phyloP scores from a whole-genome alignment of 2,113 vertebrate species.

The Alligator mississippiensis region DNA sequence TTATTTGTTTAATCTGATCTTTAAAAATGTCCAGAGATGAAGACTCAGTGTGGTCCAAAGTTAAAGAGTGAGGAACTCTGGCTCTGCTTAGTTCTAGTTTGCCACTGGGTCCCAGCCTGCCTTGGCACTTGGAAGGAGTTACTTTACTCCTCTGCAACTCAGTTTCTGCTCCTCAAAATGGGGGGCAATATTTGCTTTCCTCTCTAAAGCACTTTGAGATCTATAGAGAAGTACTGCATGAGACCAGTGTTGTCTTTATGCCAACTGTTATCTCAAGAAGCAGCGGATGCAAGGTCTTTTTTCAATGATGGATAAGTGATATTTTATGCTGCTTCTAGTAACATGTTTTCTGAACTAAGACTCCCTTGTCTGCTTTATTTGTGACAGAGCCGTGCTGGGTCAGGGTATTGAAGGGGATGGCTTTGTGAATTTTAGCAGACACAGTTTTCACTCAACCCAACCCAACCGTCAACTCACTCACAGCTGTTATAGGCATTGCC shows the following conservation, averaged over 20 bases:
- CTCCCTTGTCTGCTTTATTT: neutral
- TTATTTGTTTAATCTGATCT: no score
- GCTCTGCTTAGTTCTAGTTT: neutral
- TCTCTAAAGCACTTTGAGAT: neutral
- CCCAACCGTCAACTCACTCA: neutral
- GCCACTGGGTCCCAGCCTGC: accelerated
- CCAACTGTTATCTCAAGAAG: neutral
- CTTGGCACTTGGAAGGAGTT: neutral
- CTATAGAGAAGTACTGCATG: neutral
- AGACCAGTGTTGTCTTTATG: neutral
- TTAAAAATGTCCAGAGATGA: no score
- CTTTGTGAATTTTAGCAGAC: accelerated
- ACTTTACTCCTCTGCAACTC: accelerated
- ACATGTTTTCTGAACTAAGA: neutral
- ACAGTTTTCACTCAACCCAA: neutral
- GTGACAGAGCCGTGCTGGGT: neutral
- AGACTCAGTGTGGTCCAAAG: neutral
- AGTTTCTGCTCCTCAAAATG: neutral
- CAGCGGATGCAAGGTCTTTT: neutral
- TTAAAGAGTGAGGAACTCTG: neutral
- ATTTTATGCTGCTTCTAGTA: neutral
- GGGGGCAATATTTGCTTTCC: neutral
- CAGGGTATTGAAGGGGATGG: no score
- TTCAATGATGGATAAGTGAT: neutral
- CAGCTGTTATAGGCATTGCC: accelerated